Percentiles rank a stretch among this genome's conserved stretches.
phyloP scores from a whole-genome alignment of 1,140 invertebrate genomes.

The Maconellicoccus hirsutus region DNA sequence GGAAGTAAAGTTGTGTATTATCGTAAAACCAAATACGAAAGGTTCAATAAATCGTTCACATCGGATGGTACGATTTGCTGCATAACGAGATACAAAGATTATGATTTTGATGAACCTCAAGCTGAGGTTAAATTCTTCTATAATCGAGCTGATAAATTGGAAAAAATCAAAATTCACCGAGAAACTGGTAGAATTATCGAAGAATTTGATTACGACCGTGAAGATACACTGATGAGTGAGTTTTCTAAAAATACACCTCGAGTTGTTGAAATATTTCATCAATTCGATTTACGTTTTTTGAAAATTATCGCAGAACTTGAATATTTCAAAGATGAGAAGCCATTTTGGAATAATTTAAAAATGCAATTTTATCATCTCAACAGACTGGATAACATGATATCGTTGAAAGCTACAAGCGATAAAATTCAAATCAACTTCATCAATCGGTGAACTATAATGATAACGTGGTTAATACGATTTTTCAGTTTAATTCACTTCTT shows the following conservation, averaged over 20 bases:
- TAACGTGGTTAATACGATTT: too few relatives aligned
- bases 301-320: not conserved
- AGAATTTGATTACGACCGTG: not conserved
- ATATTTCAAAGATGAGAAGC: not conserved
- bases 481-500: not conserved
- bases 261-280: too few relatives aligned
- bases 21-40: not conserved
- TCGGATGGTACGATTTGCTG: not conserved
- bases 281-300: not conserved
- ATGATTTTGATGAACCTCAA: not conserved
- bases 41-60: not conserved
- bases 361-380: not conserved
- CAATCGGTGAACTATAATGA: not conserved
- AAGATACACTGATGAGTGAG: not conserved
- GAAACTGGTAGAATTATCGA: not conserved
- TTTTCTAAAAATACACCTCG: too few relatives aligned
- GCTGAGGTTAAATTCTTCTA: not conserved
- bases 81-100: not conserved
- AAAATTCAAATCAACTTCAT: not conserved
- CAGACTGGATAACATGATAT: not conserved
- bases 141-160: not conserved
- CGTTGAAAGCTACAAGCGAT: not conserved
- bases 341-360: conserved; percentile 3
- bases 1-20: not conserved
- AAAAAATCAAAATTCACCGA: not conserved